Evolutionary conservation across 2,797 vertebrate genomes (phyloP), one percentile per base, ranked within the genome.

Genomic region (Carcharodon carcharias): DNA sequence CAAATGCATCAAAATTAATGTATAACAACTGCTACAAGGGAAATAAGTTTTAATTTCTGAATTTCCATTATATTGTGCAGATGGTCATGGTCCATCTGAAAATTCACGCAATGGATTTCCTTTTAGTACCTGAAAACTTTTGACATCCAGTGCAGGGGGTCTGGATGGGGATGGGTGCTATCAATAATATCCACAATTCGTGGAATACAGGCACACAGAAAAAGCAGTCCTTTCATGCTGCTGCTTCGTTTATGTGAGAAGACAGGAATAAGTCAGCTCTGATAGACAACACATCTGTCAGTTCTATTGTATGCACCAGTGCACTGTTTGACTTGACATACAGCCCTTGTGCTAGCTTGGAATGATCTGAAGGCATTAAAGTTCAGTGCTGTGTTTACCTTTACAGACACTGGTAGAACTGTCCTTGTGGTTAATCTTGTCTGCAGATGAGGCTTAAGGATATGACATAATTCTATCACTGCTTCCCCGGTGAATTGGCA

Each of bases 261-360:
- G 40, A 63, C 14, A 92, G 58, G 35, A 93, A 93, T 40, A n/a
- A 26, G n/a, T 67, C 45, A 67, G 91, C 61, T 67, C 18, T 67
- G 61, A 61, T 67, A n/a, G 61, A 65, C 61, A 93, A 93, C n/a
- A 93, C 18, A 67, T 67, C 91, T 40, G 61, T 63, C 61, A 65
- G 91, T 18, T 93, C 91, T 93, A 67, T 93, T 93, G 63, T 93
- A 45, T 93, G 63, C 91, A 93, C 91, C 91, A 93, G 35, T 40
- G 21, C 61, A 67, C 26, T 63, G 63, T 93, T 65, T 67, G 61
- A 93, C 45, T 93, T 67, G 91, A 93, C 61, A 26, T 67, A 45
- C n/a, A 45, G 23, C 28, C 88, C 35, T 56, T 4, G 3, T 2
- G 31, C n/a, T 67, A n/a, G 21, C 0, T 93, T 67, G 14, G n/a